Evolutionary conservation across 92 coral and sea anemone species (phyloP).

Genomic region (Meandrina meandrites): DNA sequence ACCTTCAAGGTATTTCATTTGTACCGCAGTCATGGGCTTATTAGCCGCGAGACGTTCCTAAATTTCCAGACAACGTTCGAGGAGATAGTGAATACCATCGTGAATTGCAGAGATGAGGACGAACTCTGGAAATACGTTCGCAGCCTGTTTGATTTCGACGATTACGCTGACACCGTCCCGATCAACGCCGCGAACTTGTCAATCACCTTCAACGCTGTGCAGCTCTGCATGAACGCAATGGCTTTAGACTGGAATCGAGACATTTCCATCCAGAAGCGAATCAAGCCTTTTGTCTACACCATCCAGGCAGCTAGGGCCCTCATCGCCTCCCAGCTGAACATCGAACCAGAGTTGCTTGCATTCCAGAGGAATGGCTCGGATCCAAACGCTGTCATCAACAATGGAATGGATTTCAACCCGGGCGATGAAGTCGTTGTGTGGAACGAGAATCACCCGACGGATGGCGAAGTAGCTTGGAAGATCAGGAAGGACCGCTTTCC

Average conservation of each 20-base stretch:
- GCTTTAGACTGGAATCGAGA: slow-evolving; percentile 64
- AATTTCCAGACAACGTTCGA: slow-evolving; percentile 33
- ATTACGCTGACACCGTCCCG: slow-evolving; percentile 64
- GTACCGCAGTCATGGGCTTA: slow-evolving; percentile 39
- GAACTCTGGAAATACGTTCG: slow-evolving; percentile 49
- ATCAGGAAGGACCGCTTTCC: slow-evolving; percentile 59
- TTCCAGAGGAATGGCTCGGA: slow-evolving; percentile 61
- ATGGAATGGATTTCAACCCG: slow-evolving; percentile 48
- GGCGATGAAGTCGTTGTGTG: slow-evolving; percentile 63
- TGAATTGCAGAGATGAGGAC: slow-evolving; percentile 21
- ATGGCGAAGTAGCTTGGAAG: slow-evolving; percentile 47
- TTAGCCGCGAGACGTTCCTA: slow-evolving; percentile 43
- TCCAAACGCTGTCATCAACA: slow-evolving; percentile 59
- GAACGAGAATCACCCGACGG: slow-evolving; percentile 70
- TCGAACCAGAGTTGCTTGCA: slow-evolving; percentile 40
- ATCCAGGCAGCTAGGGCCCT: slow-evolving; percentile 54
- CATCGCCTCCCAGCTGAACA: slow-evolving; percentile 62
- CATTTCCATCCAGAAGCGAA: slow-evolving; percentile 73
- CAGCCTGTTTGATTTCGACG: slow-evolving; percentile 51
- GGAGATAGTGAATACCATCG: slow-evolving; percentile 42
- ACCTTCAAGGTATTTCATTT: slow-evolving; percentile 49
- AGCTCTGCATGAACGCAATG: slow-evolving; percentile 42
- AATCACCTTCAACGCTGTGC: slow-evolving; percentile 44
- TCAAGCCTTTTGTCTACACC: slow-evolving; percentile 42
- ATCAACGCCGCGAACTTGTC: slow-evolving; percentile 74